A percentile compares a stretch with the other conserved stretches of the same genome.
These are phyloP conservation scores for Ophiothrix spiculata DNA, from an alignment of 35 echinoderm and acorn worm species.

Conservation along the genomic window DNA sequence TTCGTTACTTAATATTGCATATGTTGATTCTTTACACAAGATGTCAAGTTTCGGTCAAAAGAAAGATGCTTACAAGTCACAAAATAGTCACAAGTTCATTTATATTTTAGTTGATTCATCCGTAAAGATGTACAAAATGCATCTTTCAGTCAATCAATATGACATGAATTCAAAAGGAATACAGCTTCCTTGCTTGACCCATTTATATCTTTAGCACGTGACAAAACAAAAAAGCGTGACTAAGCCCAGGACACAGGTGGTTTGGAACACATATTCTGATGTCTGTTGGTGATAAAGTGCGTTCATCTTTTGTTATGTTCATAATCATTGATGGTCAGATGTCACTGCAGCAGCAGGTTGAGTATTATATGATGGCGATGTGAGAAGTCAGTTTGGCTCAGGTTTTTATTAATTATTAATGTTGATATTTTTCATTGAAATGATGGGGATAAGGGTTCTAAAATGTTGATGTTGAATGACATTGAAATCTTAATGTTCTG, in stretches of 20 bases:
- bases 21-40: not conserved
- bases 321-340: not conserved
- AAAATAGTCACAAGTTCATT: not conserved
- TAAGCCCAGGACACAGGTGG: not conserved
- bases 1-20: not conserved
- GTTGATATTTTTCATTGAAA: no score
- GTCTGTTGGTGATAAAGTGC: not conserved
- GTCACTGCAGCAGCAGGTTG: no score
- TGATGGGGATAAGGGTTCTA: no score
- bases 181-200: not conserved
- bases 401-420: no score
- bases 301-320: not conserved
- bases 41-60: not conserved
- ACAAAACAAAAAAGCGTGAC: not conserved
- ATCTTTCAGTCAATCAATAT: not conserved
- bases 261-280: not conserved
- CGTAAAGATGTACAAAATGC: no score
- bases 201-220: not conserved
- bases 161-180: not conserved
- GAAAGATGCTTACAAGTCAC: not conserved
- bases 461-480: no score
- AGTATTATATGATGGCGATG: no score
- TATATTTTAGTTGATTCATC: not conserved
- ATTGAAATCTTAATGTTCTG: no score
- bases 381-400: no score